Base-by-base conservation (phyloP, 1,140 invertebrate genomes). In the Piezodorus guildinii region DNA sequence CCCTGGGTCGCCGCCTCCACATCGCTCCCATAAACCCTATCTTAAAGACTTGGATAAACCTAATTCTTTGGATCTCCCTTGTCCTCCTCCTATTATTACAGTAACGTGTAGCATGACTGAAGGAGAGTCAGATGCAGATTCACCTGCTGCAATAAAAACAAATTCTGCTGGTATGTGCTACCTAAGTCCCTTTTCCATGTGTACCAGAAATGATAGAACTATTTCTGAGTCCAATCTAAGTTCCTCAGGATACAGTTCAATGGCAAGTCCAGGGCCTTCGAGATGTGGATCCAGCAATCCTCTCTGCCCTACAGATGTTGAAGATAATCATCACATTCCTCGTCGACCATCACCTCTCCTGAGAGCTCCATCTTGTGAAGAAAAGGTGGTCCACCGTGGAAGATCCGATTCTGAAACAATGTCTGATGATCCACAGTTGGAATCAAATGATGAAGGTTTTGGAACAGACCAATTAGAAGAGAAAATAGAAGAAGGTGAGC, bases 211-310 rank as follows among this genome's bases (percentile, higher is more conserved):
- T 14, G 85, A 86, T 68, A 77, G 86, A 69, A 83, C 84, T 16
- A 83, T 85, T 16, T 89, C 86, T 0, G 86, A 89, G 73, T 87
- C 85, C 0, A 90, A 90, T 73, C 73, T 90, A 21, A 87, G 85
- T 65, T 88, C 86, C 12, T 88, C 85, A 1, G 87, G 87, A n/a
- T 90, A 90, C 70, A 86, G 84, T 65, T 88, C 86, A 5, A 87
- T 88, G 82, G 85, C 86, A 2, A 86, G 84, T 74, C 86, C 86
- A 0, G 86, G 85, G 2, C 84, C 85, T 1, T 87, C 85, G 0
- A 75, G 86, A 54, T 88, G 86, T 72, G 85, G 85, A 12, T 88
- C 85, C 0, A 87, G 82, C 68, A 88, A 87, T 73, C 86, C 86
- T 2, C 71, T 90, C 1, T 87, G 83, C 71, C 80, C 82, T 4